These are phyloP conservation scores for Diceros bicornis DNA, from an alignment of 2,797 vertebrate species.

Conservation along the genomic window DNA sequence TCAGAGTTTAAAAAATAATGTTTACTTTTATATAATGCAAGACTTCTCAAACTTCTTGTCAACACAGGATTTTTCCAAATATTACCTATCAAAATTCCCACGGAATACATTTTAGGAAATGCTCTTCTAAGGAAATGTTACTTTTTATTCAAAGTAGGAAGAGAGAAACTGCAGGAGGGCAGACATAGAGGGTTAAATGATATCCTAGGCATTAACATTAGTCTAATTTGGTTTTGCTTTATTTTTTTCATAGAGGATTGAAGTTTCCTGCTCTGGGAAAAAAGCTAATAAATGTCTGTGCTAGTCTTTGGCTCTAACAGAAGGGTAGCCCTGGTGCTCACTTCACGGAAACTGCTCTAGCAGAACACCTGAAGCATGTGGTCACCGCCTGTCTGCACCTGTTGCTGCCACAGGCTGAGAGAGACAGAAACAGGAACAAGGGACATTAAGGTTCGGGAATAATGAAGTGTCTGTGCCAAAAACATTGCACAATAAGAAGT, in stretches of 20 bases:
- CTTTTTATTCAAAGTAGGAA: background rate
- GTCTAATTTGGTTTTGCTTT: background rate
- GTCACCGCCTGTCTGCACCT: constrained; percentile 77
- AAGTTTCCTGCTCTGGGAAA: background rate
- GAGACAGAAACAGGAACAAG: constrained; percentile 81
- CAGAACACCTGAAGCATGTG: background rate
- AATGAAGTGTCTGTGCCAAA: constrained; percentile 85
- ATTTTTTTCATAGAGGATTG: background rate
- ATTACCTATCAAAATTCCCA: background rate
- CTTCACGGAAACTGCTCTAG: background rate
- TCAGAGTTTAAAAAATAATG: background rate
- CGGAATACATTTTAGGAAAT: constrained; percentile 13
- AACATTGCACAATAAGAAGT: constrained; percentile 85
- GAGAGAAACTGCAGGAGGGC: background rate
- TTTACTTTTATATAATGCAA: background rate
- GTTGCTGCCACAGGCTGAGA: constrained; percentile 80
- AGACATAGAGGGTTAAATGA: background rate
- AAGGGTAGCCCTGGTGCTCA: background rate
- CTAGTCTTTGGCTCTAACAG: background rate
- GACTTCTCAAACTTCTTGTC: background rate
- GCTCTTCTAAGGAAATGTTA: background rate
- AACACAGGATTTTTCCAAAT: background rate
- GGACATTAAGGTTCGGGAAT: constrained; percentile 84
- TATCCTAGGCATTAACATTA: background rate
- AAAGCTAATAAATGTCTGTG: background rate